These are phyloP conservation scores for Aporophyla lueneburgensis DNA, from an alignment of 2,888 invertebrate genomes.

Conservation along the genomic window DNA sequence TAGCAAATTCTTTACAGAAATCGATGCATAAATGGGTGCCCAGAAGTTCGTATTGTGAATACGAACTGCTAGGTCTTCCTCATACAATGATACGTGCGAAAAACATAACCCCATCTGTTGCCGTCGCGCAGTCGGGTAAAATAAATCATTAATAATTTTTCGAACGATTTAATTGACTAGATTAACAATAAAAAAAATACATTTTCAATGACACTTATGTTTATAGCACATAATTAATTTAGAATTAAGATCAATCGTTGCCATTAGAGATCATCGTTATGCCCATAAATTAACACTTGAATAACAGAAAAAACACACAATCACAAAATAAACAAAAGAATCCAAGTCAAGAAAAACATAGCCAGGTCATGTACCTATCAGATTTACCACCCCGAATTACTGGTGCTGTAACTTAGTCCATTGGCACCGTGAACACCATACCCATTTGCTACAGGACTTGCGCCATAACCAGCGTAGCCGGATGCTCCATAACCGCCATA, in stretches of 20 bases:
- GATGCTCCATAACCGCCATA: constrained; percentile 29
- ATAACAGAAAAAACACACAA: neutral
- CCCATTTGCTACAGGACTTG: neutral
- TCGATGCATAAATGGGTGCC: neutral
- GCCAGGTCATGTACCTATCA: neutral
- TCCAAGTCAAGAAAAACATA: neutral
- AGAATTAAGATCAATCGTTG: neutral
- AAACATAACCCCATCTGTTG: neutral
- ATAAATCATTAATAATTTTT: neutral
- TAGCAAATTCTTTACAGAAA: neutral
- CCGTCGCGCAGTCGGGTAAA: neutral
- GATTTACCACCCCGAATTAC: constrained; percentile 55
- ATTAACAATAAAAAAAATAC: neutral
- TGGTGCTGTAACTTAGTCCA: constrained; percentile 29
- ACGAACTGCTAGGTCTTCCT: neutral
- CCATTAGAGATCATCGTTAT: neutral
- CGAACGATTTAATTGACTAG: constrained; percentile 5
- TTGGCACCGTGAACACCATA: constrained; percentile 44
- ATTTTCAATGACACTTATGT: neutral
- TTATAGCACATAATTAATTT: neutral
- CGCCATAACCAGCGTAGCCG: constrained; percentile 30
- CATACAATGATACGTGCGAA: neutral
- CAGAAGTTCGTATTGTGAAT: neutral
- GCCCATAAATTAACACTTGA: neutral
- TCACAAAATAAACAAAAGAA: neutral